Percentiles rank a stretch among this genome's conserved stretches.
phyloP scores from a whole-genome alignment of 2,797 vertebrate genomes.

The Acipenser oxyrinchus region DNA sequence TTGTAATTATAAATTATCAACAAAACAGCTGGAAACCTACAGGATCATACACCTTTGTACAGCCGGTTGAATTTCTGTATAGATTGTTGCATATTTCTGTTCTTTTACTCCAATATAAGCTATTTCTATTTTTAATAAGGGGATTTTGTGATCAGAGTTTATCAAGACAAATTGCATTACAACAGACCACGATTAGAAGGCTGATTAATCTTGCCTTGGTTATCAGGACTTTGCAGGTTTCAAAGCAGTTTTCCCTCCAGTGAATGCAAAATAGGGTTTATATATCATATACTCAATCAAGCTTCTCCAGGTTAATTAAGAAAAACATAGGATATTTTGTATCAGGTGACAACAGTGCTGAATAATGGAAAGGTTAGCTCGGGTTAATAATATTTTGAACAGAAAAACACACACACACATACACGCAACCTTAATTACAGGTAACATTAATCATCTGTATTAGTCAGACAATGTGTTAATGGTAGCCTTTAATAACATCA shows the following conservation, averaged over 20 bases:
- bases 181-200: background rate
- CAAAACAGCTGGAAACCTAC: too few species aligned
- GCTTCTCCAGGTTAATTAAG: background rate
- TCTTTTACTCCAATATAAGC: background rate
- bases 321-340: background rate
- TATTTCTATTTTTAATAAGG: background rate
- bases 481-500: too few species aligned
- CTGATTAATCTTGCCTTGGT: constrained; percentile 3
- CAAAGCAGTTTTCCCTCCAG: background rate
- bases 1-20: too few species aligned
- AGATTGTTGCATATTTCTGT: background rate
- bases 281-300: background rate
- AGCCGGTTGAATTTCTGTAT: background rate
- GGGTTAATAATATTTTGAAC: too few species aligned
- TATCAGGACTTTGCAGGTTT: background rate
- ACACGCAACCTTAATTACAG: too few species aligned
- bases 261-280: background rate
- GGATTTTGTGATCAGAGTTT: background rate
- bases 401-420: too few species aligned
- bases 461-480: too few species aligned
- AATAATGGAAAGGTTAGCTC: too few species aligned
- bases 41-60: too few species aligned
- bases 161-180: constrained; percentile 1
- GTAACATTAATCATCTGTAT: too few species aligned
- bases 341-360: too few species aligned